A percentile compares a stretch with the other conserved stretches of the same genome.
These are phyloP conservation scores for Lamellibrachia satsuma DNA, from an alignment of 2,888 invertebrate genomes.

Conservation along the genomic window DNA sequence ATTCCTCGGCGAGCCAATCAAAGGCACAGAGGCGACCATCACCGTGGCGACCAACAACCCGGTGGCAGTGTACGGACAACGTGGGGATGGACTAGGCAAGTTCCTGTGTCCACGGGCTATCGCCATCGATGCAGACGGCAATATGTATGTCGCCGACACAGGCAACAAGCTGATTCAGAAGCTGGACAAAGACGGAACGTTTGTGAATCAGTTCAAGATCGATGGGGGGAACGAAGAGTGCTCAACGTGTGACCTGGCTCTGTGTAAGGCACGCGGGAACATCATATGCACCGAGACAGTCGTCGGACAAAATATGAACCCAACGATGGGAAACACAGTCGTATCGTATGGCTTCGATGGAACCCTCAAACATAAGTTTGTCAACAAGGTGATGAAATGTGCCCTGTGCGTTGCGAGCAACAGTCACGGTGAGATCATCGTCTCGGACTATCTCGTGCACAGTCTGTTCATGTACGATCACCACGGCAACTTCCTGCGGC, in stretches of 20 bases:
- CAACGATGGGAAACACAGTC: slow-evolving; percentile 40
- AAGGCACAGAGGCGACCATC: slow-evolving; percentile 32
- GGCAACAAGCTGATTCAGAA: slow-evolving; percentile 43
- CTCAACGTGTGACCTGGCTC: slow-evolving; percentile 42
- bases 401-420: slow-evolving; percentile 43
- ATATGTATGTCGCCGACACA: slow-evolving; percentile 42
- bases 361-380: slow-evolving; percentile 38
- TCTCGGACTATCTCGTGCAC: slow-evolving; percentile 43
- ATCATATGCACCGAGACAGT: slow-evolving; percentile 43
- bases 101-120: slow-evolving; percentile 41
- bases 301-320: slow-evolving; percentile 34
- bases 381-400: slow-evolving; percentile 42
- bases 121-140: slow-evolving; percentile 36
- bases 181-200: slow-evolving; percentile 35
- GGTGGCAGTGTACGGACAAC: slow-evolving; percentile 35
- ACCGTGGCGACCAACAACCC: slow-evolving; percentile 42
- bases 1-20: slow-evolving; percentile 39
- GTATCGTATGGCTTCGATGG: slow-evolving; percentile 37
- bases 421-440: slow-evolving; percentile 39
- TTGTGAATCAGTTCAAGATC: slow-evolving; percentile 38
- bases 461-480: slow-evolving; percentile 41
- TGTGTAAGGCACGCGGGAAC: slow-evolving; percentile 33
- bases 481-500: slow-evolving; percentile 35
- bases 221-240: slow-evolving; percentile 32
- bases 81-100: slow-evolving; percentile 39